Evolutionary conservation across 2,888 invertebrate genomes (phyloP).

Genomic region (Pimpla rufipes): DNA sequence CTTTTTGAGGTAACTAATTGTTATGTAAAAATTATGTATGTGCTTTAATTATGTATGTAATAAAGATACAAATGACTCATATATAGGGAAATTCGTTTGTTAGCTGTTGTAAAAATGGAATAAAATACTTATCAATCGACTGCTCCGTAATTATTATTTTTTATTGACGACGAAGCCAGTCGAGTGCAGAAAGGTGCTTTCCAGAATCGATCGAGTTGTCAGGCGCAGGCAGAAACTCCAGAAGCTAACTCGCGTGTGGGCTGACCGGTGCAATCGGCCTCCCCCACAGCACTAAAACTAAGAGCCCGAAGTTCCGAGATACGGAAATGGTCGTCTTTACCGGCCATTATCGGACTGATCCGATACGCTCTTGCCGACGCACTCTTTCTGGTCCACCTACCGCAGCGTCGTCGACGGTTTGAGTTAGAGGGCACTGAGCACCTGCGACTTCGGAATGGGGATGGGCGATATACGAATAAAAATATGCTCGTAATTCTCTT

Average conservation of each 20-base stretch:
- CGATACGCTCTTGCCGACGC: conserved; percentile 79
- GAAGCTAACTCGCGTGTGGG: conserved; percentile 38
- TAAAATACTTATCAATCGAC: no score
- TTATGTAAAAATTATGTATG: no score
- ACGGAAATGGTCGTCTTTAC: conserved; percentile 78
- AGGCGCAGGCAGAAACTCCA: conserved; percentile 19
- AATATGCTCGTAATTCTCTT: no score
- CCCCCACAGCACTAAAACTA: conserved; percentile 59
- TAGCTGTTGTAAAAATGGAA: no score
- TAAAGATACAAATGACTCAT: no score
- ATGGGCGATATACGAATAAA: no score
- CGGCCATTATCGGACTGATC: conserved; percentile 80
- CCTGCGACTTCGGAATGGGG: conserved; percentile 40
- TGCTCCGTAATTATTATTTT: not conserved
- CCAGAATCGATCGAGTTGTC: conserved; percentile 59
- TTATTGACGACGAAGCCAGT: conserved; percentile 35
- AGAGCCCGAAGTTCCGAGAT: conserved; percentile 69
- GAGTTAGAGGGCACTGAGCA: conserved; percentile 37
- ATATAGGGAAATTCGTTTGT: no score
- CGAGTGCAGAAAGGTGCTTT: conserved; percentile 20
- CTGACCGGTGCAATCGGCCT: conserved; percentile 39
- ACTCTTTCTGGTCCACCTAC: conserved; percentile 77
- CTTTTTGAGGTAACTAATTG: no score
- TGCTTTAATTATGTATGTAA: no score
- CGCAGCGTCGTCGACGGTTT: conserved; percentile 75